phyloP scores from a whole-genome alignment of 2,113 vertebrate species.

The Caracal caracal region DNA sequence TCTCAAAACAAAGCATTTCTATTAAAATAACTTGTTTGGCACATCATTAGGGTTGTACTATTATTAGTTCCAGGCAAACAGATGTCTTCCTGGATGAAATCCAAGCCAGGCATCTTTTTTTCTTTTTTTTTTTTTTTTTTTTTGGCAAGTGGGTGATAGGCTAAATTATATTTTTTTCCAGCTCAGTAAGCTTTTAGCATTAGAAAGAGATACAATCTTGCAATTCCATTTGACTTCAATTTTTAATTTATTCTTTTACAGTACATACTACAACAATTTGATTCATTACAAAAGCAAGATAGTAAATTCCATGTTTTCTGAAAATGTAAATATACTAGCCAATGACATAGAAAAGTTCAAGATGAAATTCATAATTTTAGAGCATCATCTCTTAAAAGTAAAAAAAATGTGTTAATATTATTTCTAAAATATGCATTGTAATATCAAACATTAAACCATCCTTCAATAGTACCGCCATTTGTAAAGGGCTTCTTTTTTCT shows the following conservation, averaged over 20 bases:
- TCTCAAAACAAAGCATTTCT: constrained; percentile 76
- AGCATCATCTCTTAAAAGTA: neutral
- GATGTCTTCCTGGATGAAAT: constrained; percentile 79
- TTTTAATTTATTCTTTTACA: neutral
- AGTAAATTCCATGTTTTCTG: constrained; percentile 5
- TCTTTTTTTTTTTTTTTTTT: constrained; percentile 57
- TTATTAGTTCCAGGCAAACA: constrained; percentile 80
- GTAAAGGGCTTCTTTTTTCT: neutral
- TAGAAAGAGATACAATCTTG: constrained; percentile 16
- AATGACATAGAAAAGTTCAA: neutral
- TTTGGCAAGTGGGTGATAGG: constrained; percentile 46
- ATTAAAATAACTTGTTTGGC: constrained; percentile 79
- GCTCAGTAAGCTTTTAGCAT: constrained; percentile 37
- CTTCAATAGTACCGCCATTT: neutral
- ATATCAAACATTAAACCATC: constrained; percentile 15
- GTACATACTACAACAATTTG: neutral
- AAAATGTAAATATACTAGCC: neutral
- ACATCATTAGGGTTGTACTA: constrained; percentile 65
- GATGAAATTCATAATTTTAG: constrained; percentile 34
- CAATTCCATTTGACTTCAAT: neutral
- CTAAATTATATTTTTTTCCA: constrained; percentile 70
- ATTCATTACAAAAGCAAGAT: constrained; percentile 17
- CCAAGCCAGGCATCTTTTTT: constrained; percentile 70
- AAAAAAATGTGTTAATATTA: neutral
- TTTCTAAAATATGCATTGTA: neutral